Percentiles rank a stretch among this genome's conserved stretches.
phyloP scores from a whole-genome alignment of 2,113 vertebrate species.

The Sisor rabdophorus region DNA sequence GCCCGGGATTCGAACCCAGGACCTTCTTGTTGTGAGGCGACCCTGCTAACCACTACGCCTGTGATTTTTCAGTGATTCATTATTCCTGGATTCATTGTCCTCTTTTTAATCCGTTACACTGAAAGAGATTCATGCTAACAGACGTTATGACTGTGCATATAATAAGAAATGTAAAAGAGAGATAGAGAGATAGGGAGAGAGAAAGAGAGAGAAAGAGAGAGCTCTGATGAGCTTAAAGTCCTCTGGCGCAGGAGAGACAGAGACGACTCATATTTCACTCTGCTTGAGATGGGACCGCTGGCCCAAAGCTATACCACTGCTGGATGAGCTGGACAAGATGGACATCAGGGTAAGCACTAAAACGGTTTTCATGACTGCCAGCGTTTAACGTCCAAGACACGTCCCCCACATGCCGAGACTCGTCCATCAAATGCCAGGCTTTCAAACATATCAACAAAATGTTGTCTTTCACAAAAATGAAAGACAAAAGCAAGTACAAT shows the following conservation, averaged over 20 bases:
- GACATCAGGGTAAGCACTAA: neutral
- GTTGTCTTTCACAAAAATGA: no score
- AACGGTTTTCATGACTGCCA: neutral
- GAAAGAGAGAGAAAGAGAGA: neutral
- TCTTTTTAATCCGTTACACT: neutral
- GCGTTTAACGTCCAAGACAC: neutral
- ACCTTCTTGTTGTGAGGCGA: no score
- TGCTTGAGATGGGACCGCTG: neutral
- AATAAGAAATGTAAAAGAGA: neutral
- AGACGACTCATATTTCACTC: slow-evolving; percentile 11
- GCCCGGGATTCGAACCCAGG: no score
- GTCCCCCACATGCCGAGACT: neutral
- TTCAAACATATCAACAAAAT: neutral
- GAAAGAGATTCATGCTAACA: neutral
- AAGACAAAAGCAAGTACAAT: neutral
- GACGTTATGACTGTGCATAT: neutral
- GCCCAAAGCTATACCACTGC: slow-evolving; percentile 1
- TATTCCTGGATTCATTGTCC: neutral
- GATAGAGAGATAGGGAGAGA: no score
- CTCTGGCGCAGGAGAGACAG: slow-evolving; percentile 1
- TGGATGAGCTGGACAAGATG: slow-evolving; percentile 1
- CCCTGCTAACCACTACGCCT: no score
- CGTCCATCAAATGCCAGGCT: neutral
- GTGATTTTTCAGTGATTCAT: neutral
- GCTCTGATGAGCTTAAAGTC: neutral